Base-by-base conservation (phyloP, 2,797 vertebrate genomes). In the Danio choprae region DNA sequence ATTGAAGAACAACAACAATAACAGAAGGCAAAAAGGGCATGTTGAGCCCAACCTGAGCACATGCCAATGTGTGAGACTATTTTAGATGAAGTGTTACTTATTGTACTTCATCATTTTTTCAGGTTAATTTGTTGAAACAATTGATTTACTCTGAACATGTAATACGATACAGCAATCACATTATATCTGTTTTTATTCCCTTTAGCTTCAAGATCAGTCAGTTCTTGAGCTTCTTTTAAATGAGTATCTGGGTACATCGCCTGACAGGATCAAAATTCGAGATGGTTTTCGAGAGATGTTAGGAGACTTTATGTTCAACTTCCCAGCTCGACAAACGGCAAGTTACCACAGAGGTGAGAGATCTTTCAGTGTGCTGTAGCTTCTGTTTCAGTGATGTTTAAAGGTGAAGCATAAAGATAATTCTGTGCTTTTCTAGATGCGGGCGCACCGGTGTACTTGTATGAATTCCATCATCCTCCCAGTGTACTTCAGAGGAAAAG, bases 271-370 rank as follows among this genome's bases (percentile, higher is more conserved):
- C 48, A 89, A 92, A 84, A 92, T 94, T 50, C 89, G 95, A 83
- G 89, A 95, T 18, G 86, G 75, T 1, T 83, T 93, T 6, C 86
- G 92, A 50, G 88, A 96, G 41, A 7, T 95, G 7, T 0, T 91
- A 0, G 95, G 91, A 85, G 95, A 97, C 82, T 0, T 86, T 0
- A 0, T 91, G 0, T 95, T 97, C 71, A 89, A 60, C 53, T 41
- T 95, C 63, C 86, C 96, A 68, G 87, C 87, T 4, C 78, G 94
- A 44, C 86, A 90, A 80, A 36, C 89, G 4, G 93, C 92, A 44
- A 93, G 89, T 15, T 81, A 86, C 59, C 96, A 97, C 82, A 92
- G 93, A 95, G 95, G 96, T 97, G 88, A 88, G 89, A 48, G 15
- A 40, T 8, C 3, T 48, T 38, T 41, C n/a, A 40, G 9, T 41